Conservation (phyloP, 2,888 invertebrate genomes). For the Syrphus vitripennis region DNA sequence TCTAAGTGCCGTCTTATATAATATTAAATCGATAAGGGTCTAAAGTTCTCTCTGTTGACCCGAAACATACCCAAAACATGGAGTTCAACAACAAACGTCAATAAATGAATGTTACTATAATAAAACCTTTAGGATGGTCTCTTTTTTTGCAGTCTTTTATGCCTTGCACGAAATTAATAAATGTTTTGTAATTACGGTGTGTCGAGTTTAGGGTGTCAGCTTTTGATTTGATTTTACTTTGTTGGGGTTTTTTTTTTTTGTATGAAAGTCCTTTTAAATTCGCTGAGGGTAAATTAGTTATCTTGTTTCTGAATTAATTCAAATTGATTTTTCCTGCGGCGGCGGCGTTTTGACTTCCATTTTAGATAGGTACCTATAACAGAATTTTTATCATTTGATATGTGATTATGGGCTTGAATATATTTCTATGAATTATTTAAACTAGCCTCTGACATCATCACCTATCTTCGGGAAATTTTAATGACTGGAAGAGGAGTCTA, state of each 20-base stretch:
- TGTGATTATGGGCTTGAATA: neutral
- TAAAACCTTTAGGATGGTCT: neutral
- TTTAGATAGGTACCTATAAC: neutral
- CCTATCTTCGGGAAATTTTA: too few relatives aligned
- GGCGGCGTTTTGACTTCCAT: neutral
- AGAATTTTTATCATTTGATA: neutral
- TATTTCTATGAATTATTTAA: too few relatives aligned
- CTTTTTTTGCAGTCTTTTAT: neutral
- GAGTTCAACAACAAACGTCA: constrained; percentile 18
- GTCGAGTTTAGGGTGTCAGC: neutral
- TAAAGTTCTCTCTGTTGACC: constrained; percentile 7
- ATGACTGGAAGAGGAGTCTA: too few relatives aligned
- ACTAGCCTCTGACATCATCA: too few relatives aligned
- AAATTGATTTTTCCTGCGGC: neutral
- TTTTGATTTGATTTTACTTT: constrained; percentile 8
- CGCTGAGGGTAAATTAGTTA: constrained; percentile 7
- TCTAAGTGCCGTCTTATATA: constrained; percentile 38
- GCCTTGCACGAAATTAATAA: neutral
- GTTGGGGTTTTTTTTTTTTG: neutral
- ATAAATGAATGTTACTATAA: constrained; percentile 4
- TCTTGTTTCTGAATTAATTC: neutral
- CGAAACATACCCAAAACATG: constrained; percentile 5
- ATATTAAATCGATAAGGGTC: constrained; percentile 47
- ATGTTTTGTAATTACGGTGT: neutral
- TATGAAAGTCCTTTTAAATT: neutral